These are phyloP conservation scores for Lepidurus apus DNA, from an alignment of 1,140 invertebrate species.

Conservation along the genomic window DNA sequence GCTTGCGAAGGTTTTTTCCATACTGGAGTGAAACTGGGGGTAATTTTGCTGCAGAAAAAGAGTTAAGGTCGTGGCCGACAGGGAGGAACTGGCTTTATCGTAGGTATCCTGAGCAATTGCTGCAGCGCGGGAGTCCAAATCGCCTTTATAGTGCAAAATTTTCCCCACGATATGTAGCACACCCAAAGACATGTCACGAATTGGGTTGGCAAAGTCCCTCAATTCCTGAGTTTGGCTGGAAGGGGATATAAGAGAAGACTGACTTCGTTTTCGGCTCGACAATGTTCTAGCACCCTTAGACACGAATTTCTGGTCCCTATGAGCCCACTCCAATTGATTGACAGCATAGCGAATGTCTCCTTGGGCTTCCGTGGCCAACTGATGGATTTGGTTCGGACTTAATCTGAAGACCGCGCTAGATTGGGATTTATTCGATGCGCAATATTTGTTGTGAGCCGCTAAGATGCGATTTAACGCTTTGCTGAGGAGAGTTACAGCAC, in stretches of 20 bases:
- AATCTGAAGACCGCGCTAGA: background rate
- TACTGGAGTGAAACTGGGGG: background rate
- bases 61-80: background rate
- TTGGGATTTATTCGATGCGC: background rate
- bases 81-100: background rate
- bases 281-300: background rate
- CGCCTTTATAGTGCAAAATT: background rate
- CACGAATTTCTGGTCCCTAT: background rate
- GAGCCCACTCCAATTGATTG: conserved; percentile 12
- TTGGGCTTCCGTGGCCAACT: background rate
- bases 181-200: background rate
- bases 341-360: background rate
- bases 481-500: background rate
- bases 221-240: background rate
- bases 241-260: background rate
- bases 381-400: background rate
- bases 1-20: background rate
- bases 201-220: background rate
- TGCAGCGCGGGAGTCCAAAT: background rate
- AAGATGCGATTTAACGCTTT: background rate
- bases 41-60: conserved; percentile 22
- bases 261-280: background rate
- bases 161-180: background rate
- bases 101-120: background rate
- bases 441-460: background rate